phyloP scores from a whole-genome alignment of 2,113 vertebrate genomes.

The Parus major region DNA sequence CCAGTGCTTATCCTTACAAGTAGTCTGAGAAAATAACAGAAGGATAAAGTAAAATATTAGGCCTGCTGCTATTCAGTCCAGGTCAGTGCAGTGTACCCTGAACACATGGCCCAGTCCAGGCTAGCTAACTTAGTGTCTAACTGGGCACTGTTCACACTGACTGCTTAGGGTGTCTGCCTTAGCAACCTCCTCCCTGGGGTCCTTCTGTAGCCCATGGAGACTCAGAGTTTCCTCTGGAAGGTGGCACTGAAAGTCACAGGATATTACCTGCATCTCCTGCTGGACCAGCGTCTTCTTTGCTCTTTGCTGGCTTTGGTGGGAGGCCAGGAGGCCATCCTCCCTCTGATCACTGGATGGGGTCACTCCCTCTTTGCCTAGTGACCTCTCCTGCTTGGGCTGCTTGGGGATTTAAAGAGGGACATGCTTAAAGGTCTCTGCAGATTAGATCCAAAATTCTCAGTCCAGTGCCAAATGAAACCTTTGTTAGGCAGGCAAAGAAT shows the following conservation, averaged over 20 bases:
- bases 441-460: background rate
- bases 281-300: background rate
- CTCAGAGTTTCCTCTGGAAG: background rate
- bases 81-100: background rate
- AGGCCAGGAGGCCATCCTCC: background rate
- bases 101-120: background rate
- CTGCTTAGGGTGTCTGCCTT: background rate
- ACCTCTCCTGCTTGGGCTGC: background rate
- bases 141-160: background rate
- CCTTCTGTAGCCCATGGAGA: background rate
- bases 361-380: background rate
- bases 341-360: accelerated
- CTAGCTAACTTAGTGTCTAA: background rate
- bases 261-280: background rate
- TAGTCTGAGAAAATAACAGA: background rate
- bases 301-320: background rate
- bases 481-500: background rate
- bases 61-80: background rate
- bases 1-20: background rate
- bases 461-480: background rate
- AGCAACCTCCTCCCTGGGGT: background rate
- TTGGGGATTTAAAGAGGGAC: background rate
- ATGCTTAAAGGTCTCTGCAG: background rate
- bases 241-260: background rate
- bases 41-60: background rate